Base-by-base conservation (phyloP, 2,797 vertebrate genomes). In the Alca torda region DNA sequence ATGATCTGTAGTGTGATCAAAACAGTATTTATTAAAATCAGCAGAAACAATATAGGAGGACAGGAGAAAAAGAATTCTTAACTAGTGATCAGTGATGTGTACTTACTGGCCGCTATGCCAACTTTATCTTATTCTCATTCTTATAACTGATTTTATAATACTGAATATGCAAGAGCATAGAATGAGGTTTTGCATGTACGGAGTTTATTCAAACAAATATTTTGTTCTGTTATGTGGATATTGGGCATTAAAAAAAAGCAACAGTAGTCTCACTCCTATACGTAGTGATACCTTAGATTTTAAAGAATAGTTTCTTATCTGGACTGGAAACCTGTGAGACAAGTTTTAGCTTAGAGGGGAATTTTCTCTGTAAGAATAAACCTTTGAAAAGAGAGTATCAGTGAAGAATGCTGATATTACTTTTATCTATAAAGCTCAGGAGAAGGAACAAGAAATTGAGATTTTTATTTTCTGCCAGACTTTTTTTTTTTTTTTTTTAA, bases 291-390 rank as follows among this genome's bases (percentile, higher is more conserved):
- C 18, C 59, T 74, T 53, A 91, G n/a, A 73, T 70, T 94, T 61
- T 51, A 95, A 94, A 96, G 31, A 89, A 72, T 26, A 19, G 67
- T 83, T 95, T 95, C 16, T 37, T 73, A 69, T 90, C 54, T 74
- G 9, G 24, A 77, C 24, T 46, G 24, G 54, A 94, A 95, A 41
- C 3, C 16, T 87, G 8, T 75, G 45, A 88, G 39, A 33, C 31
- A 96, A 76, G 4, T 87, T 91, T 83, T 56, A 87, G 16, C 39
- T 65, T 54, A 86, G 16, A 45, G 46, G 8, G 13, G 11, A 64
- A 51, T 48, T 84, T 92, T 85, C 20, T 60, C 16, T 78, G 16
- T 76, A 93, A 89, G 50, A 76, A 23, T 35, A 95, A 83, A 70
- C 15, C 16, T 93, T 82, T 86, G 60, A 81, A 93, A 35, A 30